phyloP scores from a whole-genome alignment of 2,113 vertebrate species.

The Nibea coibor region DNA sequence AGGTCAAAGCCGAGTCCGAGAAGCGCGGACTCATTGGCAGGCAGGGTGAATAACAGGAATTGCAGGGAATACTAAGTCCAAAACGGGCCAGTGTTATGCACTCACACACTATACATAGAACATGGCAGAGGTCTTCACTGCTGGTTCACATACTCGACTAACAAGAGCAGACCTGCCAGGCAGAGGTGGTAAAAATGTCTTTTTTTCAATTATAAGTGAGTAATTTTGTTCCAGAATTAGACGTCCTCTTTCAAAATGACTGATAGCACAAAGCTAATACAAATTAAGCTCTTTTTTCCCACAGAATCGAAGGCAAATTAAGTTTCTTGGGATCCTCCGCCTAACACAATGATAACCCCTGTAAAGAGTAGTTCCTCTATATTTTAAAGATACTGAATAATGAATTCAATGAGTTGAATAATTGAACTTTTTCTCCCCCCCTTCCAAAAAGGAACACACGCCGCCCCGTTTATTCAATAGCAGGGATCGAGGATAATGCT shows the following conservation, averaged over 20 bases:
- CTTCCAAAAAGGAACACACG: slow-evolving; percentile 1
- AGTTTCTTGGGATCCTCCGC: slow-evolving; percentile 6
- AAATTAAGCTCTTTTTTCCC: slow-evolving; percentile 16
- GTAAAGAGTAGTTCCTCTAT: slow-evolving; percentile 14
- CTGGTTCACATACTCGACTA: neutral
- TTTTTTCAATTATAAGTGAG: slow-evolving; percentile 24
- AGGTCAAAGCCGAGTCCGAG: slow-evolving; percentile 47
- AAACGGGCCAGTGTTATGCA: slow-evolving; percentile 27
- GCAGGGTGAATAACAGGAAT: slow-evolving; percentile 57
- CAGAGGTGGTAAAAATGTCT: neutral
- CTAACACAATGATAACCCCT: slow-evolving; percentile 28
- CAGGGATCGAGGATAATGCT: slow-evolving; percentile 28
- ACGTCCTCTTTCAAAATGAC: slow-evolving; percentile 21
- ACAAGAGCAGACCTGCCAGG: slow-evolving; percentile 15
- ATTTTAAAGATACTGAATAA: slow-evolving; percentile 46
- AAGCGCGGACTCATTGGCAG: slow-evolving; percentile 52
- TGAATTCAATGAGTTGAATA: slow-evolving; percentile 51
- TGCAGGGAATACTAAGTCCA: slow-evolving; percentile 54
- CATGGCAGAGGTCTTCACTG: slow-evolving; percentile 21
- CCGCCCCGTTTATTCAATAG: slow-evolving; percentile 13
- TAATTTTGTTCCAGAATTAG: slow-evolving; percentile 19
- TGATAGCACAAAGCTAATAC: slow-evolving; percentile 18
- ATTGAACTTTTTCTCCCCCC: slow-evolving; percentile 17
- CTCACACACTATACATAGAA: slow-evolving; percentile 48
- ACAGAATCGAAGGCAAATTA: slow-evolving; percentile 12